Percentiles rank a stretch among this genome's conserved stretches.
Evolutionary conservation across 1,140 invertebrate genomes (phyloP).

Genomic region (Zaprionus ornatus): DNA sequence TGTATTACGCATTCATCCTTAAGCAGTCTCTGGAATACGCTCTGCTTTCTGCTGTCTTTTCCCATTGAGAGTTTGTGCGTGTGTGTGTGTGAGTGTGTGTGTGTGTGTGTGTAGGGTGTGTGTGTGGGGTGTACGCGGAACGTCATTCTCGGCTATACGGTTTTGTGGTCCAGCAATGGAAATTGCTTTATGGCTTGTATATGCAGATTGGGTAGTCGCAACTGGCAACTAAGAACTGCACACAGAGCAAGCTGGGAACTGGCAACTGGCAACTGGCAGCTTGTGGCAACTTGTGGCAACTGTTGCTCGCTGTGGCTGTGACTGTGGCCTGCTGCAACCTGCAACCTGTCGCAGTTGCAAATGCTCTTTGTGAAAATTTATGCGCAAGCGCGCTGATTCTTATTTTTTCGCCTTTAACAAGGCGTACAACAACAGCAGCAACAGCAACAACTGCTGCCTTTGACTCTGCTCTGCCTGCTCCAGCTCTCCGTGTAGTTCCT

Average conservation of each 20-base stretch:
- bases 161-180: slow-evolving; percentile 68
- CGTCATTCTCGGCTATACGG: slow-evolving; percentile 55
- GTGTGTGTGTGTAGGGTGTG: background rate
- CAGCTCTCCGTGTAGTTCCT: background rate
- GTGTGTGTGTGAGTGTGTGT: background rate
- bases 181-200: slow-evolving; percentile 83
- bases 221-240: slow-evolving; percentile 27
- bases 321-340: slow-evolving; percentile 57
- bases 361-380: slow-evolving; percentile 73
- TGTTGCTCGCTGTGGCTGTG: slow-evolving; percentile 39
- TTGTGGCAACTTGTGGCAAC: slow-evolving; percentile 24
- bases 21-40: background rate
- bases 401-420: slow-evolving; percentile 83
- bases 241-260: slow-evolving; percentile 23
- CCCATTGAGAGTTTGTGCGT: background rate
- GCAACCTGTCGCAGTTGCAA: slow-evolving; percentile 57
- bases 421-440: slow-evolving; percentile 44
- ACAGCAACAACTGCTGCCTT: slow-evolving; percentile 16
- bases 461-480: slow-evolving; percentile 18
- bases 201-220: slow-evolving; percentile 73
- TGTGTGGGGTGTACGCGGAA: slow-evolving; percentile 40
- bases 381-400: slow-evolving; percentile 82
- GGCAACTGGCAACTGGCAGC: slow-evolving; percentile 6
- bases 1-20: background rate
- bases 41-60: slow-evolving; percentile 3